Percentiles rank a stretch among this genome's conserved stretches.
Evolutionary conservation across 2,797 vertebrate species (phyloP).

Genomic region (Xerus rutilus): DNA sequence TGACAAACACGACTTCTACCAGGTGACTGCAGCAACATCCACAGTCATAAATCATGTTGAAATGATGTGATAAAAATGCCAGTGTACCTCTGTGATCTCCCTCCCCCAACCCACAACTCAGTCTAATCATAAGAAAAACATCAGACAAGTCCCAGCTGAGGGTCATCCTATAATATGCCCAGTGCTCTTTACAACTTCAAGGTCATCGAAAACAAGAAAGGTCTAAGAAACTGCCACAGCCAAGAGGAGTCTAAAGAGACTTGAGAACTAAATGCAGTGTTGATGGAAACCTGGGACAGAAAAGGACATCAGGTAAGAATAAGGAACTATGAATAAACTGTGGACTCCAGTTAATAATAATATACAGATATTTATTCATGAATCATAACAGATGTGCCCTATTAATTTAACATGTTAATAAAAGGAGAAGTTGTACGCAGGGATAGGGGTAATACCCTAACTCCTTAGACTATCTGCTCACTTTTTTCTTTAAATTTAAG

Average conservation of each 20-base stretch:
- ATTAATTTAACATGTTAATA: neutral
- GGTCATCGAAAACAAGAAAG: neutral
- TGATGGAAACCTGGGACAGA: neutral
- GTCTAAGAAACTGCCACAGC: neutral
- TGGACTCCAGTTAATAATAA: neutral
- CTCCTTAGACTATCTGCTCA: neutral
- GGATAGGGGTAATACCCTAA: neutral
- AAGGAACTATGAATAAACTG: neutral
- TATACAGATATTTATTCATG: neutral
- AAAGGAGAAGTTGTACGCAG: neutral
- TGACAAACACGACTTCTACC: neutral
- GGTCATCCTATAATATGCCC: neutral
- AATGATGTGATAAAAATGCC: neutral
- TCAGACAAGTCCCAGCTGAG: neutral
- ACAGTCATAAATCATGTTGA: neutral
- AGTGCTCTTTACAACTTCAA: neutral
- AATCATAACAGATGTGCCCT: neutral
- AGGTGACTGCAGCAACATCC: neutral
- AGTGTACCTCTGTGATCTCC: neutral
- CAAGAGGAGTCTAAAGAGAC: neutral
- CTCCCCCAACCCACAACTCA: neutral
- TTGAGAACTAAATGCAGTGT: neutral
- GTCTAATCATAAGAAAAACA: neutral
- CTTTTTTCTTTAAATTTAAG: slow-evolving; percentile 44
- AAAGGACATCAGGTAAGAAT: neutral